Conservation (phyloP, 2,797 vertebrate species). For the Bufotes viridis region DNA sequence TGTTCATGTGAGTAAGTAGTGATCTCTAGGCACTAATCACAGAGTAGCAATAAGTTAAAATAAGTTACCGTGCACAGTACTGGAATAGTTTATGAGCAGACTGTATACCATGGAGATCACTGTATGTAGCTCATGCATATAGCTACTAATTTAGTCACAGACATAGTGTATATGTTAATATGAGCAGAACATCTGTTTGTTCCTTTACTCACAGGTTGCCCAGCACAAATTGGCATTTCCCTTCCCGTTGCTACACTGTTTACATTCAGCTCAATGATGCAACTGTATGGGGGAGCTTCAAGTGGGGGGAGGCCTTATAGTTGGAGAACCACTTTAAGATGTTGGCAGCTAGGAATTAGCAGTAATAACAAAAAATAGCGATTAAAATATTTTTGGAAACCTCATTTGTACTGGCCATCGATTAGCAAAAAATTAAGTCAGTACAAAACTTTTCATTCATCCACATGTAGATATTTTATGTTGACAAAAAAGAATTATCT, state of each 20-base stretch:
- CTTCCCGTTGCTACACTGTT: no score
- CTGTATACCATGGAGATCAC: not conserved
- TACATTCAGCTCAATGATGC: no score
- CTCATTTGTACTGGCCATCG: not conserved
- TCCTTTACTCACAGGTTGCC: not conserved
- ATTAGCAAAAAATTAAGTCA: not conserved
- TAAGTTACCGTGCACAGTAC: not conserved
- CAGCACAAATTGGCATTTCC: no score
- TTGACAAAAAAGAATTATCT: not conserved
- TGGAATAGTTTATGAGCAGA: not conserved
- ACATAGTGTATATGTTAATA: not conserved
- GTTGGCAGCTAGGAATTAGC: not conserved
- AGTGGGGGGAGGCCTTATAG: no score
- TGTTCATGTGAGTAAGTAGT: no score
- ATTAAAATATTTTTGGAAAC: not conserved
- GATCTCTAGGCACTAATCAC: not conserved
- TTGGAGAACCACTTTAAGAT: not conserved
- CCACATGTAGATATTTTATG: not conserved
- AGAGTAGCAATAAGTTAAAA: not conserved
- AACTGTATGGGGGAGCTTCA: no score
- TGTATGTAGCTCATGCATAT: not conserved
- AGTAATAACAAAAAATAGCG: no score
- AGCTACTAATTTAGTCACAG: no score
- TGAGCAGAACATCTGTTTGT: not conserved
- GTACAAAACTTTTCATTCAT: not conserved